Conservation (phyloP, 2,113 vertebrate genomes). For the Furnarius figulus region DNA sequence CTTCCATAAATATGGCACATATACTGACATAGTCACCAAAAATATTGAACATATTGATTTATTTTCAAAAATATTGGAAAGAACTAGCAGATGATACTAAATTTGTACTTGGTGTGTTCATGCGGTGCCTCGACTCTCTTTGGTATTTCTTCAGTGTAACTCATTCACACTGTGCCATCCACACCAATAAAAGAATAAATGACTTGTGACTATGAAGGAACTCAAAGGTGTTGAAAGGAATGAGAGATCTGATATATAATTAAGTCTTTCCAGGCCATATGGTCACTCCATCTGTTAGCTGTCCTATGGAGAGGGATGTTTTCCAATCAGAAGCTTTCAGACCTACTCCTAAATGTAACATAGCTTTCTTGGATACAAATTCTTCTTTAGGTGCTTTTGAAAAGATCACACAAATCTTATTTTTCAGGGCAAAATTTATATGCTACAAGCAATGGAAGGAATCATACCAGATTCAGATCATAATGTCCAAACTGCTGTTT, state of each 20-base stretch:
- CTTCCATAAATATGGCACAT: background rate
- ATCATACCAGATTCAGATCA: background rate
- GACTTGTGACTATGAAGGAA: slow-evolving; percentile 9
- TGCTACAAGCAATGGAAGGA: background rate
- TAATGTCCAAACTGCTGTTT: background rate
- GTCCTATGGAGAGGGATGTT: background rate
- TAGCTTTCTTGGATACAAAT: background rate
- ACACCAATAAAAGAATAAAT: background rate
- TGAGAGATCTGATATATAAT: background rate
- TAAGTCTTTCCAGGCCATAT: background rate
- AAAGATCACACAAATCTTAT: background rate
- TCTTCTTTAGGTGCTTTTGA: background rate
- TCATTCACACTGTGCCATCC: background rate
- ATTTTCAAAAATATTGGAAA: background rate
- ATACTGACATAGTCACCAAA: background rate
- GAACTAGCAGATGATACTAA: background rate
- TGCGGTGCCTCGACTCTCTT: background rate
- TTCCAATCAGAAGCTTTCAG: background rate
- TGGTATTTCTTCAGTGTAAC: background rate
- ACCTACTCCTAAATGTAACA: background rate
- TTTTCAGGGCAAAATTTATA: background rate
- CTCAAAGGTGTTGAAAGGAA: background rate
- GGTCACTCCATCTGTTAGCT: background rate
- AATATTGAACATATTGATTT: background rate
- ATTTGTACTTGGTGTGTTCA: background rate